phyloP scores from a whole-genome alignment of 1,140 invertebrate species.

The Sweltsa coloradensis region DNA sequence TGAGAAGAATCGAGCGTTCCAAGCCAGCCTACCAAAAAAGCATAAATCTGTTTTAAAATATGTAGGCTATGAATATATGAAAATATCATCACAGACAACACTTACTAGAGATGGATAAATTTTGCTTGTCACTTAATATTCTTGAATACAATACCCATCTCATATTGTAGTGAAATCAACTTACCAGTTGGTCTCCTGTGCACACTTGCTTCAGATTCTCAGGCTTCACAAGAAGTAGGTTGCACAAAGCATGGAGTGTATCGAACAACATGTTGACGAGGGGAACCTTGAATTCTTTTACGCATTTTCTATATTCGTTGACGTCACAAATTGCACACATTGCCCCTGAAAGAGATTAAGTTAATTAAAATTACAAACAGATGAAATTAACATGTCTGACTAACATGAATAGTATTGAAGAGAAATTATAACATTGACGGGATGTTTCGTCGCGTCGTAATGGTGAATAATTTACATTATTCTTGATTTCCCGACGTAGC shows the following conservation, averaged over 20 bases:
- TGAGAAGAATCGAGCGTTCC: conserved; percentile 73
- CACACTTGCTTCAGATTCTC: conserved; percentile 94
- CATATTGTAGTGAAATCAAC: conserved; percentile 17
- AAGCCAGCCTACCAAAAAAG: conserved; percentile 83
- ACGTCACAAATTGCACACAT: conserved; percentile 98
- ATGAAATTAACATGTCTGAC: too few species aligned
- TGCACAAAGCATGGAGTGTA: conserved; percentile 88
- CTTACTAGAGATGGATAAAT: too few species aligned
- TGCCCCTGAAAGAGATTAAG: conserved; percentile 59
- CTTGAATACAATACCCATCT: conserved; percentile 8
- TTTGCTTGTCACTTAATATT: too few species aligned
- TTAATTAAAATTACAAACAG: too few species aligned
- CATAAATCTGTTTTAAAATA: too few species aligned
- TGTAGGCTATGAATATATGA: too few species aligned
- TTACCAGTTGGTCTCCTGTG: conserved; percentile 84
- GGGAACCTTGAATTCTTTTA: conserved; percentile 56
- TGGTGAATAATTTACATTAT: too few species aligned
- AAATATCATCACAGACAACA: too few species aligned
- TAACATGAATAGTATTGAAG: too few species aligned
- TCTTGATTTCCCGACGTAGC: too few species aligned
- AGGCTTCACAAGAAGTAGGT: conserved; percentile 87
- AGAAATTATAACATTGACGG: too few species aligned
- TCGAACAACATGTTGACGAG: conserved; percentile 83
- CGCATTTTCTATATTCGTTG: conserved; percentile 83
- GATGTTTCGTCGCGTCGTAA: too few species aligned